A percentile compares a stretch with the other conserved stretches of the same genome.
Evolutionary conservation across 2,113 vertebrate genomes (phyloP).

Genomic region (Mustela nigripes): DNA sequence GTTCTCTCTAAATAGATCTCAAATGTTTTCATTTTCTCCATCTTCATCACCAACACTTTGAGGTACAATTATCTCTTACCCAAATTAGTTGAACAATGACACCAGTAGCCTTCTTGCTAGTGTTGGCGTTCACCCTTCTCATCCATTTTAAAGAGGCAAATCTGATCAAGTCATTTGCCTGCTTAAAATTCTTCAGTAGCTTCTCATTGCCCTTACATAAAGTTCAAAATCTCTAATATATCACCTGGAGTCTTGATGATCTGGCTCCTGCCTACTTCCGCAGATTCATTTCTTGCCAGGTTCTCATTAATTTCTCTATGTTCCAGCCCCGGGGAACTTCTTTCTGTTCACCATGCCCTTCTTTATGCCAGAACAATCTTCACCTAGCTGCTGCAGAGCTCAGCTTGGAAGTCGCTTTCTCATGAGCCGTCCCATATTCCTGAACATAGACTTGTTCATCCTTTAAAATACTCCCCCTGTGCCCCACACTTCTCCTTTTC

Average conservation of each 20-base stretch:
- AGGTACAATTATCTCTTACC: background rate
- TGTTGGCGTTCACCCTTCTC: background rate
- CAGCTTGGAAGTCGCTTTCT: background rate
- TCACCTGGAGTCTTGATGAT: background rate
- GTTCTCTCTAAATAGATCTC: background rate
- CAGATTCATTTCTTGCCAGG: background rate
- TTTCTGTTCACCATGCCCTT: background rate
- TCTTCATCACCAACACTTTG: background rate
- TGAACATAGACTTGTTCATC: background rate
- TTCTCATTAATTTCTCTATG: background rate
- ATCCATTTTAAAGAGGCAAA: slow-evolving; percentile 37
- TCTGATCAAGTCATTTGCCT: background rate
- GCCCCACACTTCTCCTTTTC: background rate
- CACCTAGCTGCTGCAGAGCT: background rate
- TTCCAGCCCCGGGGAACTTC: background rate
- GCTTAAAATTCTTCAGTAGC: slow-evolving; percentile 19
- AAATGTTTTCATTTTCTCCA: slow-evolving; percentile 12
- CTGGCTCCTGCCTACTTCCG: background rate
- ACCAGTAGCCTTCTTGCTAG: background rate
- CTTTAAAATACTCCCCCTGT: background rate
- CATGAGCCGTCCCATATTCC: background rate
- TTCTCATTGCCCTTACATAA: background rate
- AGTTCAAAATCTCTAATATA: background rate
- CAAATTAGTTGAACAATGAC: background rate
- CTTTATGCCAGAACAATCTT: background rate